Percentiles rank a stretch among this genome's conserved stretches.
phyloP scores from a whole-genome alignment of 2,888 invertebrate genomes.

The Zaprionus lineosus region DNA sequence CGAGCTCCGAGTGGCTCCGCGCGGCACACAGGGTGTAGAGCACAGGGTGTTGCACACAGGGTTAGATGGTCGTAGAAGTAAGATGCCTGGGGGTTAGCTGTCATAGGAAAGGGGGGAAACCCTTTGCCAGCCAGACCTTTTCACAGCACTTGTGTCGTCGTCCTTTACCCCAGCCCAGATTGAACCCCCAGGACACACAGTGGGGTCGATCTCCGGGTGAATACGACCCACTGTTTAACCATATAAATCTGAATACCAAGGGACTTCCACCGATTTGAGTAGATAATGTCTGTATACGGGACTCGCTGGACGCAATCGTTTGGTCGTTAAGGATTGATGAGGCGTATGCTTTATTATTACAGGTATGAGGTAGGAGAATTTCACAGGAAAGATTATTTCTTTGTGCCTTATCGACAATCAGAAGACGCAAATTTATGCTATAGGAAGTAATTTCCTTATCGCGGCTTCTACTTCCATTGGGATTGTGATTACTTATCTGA shows the following conservation, averaged over 20 bases:
- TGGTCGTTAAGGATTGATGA: conserved; percentile 34
- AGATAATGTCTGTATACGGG: not conserved
- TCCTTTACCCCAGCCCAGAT: too few relatives aligned
- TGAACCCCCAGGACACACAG: too few relatives aligned
- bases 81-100: not conserved
- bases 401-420: too few relatives aligned
- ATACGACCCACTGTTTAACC: conserved; percentile 65
- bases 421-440: too few relatives aligned
- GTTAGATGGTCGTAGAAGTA: not conserved
- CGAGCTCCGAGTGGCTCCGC: conserved; percentile 30
- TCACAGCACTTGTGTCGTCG: conserved; percentile 47
- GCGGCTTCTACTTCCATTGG: too few relatives aligned
- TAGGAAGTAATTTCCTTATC: too few relatives aligned
- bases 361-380: not conserved
- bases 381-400: too few relatives aligned
- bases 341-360: conserved; percentile 37
- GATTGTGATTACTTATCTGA: too few relatives aligned
- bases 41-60: too few relatives aligned
- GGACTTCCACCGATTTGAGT: conserved; percentile 10
- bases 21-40: too few relatives aligned
- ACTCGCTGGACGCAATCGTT: conserved; percentile 53
- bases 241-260: conserved; percentile 28
- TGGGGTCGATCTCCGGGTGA: conserved; percentile 2
- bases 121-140: conserved; percentile 23
- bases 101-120: too few relatives aligned